Percentiles rank a stretch among this genome's conserved stretches.
These are phyloP conservation scores for Salpingus planirostris DNA, from an alignment of 2,888 invertebrate genomes.

Conservation along the genomic window DNA sequence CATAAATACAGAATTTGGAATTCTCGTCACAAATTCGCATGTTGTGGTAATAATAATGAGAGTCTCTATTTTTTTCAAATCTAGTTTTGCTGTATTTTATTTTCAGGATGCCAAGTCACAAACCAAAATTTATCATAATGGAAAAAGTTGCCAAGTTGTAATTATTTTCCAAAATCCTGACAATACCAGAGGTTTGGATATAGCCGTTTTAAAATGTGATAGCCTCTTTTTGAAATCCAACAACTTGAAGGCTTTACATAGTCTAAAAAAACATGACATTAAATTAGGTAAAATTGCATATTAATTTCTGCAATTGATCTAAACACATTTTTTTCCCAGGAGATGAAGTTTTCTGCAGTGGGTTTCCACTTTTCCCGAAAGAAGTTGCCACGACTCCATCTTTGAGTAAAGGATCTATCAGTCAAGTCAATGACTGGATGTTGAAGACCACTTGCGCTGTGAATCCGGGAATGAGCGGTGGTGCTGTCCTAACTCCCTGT, in stretches of 20 bases:
- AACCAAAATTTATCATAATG: no score
- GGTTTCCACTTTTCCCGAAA: constrained; percentile 50
- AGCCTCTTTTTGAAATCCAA: constrained; percentile 22
- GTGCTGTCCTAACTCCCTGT: constrained; percentile 47
- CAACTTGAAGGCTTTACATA: no score
- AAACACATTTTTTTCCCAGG: constrained; percentile 38
- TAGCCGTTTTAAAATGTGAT: constrained; percentile 44
- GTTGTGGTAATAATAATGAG: constrained; percentile 47
- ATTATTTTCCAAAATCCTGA: no score
- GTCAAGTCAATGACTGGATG: constrained; percentile 47
- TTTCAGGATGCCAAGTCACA: no score
- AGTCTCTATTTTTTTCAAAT: background rate
- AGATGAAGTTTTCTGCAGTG: constrained; percentile 49
- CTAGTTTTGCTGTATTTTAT: no score
- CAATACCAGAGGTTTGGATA: constrained; percentile 45
- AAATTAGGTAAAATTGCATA: no score
- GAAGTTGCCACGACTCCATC: constrained; percentile 43
- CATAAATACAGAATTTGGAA: constrained; percentile 41
- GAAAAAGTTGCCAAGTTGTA: no score
- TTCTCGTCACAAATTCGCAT: constrained; percentile 53
- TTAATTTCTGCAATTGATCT: no score
- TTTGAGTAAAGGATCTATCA: constrained; percentile 49
- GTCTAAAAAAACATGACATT: no score
- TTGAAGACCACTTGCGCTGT: constrained; percentile 56
- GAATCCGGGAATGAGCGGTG: constrained; percentile 56